phyloP scores from a whole-genome alignment of 2,888 invertebrate genomes.

The Polyommatus icarus region DNA sequence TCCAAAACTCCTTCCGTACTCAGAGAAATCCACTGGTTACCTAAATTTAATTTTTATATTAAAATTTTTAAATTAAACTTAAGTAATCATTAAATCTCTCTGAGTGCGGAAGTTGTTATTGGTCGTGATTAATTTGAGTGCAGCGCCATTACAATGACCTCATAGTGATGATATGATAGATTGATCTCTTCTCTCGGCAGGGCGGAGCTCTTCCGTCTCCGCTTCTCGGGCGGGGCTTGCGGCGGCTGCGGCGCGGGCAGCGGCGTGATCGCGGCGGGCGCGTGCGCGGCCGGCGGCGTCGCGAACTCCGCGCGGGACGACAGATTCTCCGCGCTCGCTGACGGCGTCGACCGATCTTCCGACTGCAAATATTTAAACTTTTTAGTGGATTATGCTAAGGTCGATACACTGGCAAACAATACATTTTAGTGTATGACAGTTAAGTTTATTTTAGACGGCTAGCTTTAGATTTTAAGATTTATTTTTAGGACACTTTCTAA shows the following conservation, averaged over 20 bases:
- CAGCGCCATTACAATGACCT: constrained; percentile 49
- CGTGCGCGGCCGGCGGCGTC: constrained; percentile 66
- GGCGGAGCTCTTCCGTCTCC: constrained; percentile 72
- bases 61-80: no score
- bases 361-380: constrained; percentile 49
- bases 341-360: constrained; percentile 74
- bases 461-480: no score
- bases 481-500: no score
- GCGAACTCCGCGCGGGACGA: constrained; percentile 69
- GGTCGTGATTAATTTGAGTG: no score
- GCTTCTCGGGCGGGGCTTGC: constrained; percentile 56
- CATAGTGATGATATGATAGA: constrained; percentile 66
- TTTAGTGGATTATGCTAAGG: background rate
- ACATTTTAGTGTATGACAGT: no score
- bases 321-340: constrained; percentile 73
- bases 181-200: constrained; percentile 68
- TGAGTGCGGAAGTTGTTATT: background rate
- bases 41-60: no score
- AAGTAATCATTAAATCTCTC: no score
- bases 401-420: no score
- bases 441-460: no score
- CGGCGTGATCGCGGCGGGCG: constrained; percentile 54
- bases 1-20: no score
- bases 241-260: constrained; percentile 57
- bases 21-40: no score